Conservation (phyloP, 2,888 invertebrate species). For the Coelinius sp. region DNA sequence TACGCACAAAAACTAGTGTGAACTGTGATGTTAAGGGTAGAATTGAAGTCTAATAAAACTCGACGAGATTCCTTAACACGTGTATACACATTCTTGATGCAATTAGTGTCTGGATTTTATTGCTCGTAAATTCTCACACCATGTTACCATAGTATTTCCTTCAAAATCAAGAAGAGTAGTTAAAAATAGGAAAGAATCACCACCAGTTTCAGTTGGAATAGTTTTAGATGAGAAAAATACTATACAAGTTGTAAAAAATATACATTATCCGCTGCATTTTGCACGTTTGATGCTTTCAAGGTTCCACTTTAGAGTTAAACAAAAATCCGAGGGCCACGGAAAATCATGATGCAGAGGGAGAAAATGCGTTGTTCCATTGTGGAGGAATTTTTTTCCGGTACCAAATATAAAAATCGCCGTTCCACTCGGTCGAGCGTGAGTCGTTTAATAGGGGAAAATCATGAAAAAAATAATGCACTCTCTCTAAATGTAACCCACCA, state of each 20-base stretch:
- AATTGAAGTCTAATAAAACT: constrained; percentile 2
- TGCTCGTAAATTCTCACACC: constrained; percentile 2
- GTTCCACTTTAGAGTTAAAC: no score
- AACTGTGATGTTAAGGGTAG: constrained; percentile 4
- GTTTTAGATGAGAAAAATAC: no score
- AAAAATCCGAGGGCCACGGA: no score
- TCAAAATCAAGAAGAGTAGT: constrained; percentile 9
- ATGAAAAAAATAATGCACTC: constrained; percentile 33
- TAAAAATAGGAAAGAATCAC: not conserved
- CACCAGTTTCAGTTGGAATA: no score
- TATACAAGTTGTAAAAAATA: no score
- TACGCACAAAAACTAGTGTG: not conserved
- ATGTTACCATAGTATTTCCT: not conserved
- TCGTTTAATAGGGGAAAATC: constrained; percentile 17
- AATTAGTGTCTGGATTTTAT: constrained; percentile 16
- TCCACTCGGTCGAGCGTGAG: constrained; percentile 56
- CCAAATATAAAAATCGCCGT: constrained; percentile 52
- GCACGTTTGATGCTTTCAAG: no score
- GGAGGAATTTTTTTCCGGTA: not conserved
- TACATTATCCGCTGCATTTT: no score
- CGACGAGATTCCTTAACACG: not conserved
- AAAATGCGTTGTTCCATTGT: no score
- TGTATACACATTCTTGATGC: not conserved
- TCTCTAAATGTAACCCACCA: not conserved
- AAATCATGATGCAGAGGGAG: no score